These are phyloP conservation scores for Odontocolon sp. DNA, from an alignment of 2,888 invertebrate genomes.

Conservation along the genomic window DNA sequence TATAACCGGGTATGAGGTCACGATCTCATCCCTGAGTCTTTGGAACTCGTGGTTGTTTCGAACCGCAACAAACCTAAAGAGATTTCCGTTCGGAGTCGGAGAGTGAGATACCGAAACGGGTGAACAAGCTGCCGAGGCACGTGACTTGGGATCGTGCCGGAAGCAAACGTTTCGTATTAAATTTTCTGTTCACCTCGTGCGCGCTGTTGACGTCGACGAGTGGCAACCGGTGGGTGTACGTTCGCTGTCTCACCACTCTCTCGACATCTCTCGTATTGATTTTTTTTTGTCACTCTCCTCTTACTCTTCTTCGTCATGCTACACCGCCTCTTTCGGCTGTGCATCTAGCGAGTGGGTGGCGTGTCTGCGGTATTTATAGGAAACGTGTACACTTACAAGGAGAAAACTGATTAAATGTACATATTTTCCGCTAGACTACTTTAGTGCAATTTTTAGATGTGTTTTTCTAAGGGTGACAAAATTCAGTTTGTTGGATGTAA, in stretches of 20 bases:
- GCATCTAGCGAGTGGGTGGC: neutral
- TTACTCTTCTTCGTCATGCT: neutral
- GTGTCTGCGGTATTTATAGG: slow-evolving; percentile 7
- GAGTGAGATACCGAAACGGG: neutral
- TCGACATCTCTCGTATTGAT: slow-evolving; percentile 32
- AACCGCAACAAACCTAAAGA: neutral
- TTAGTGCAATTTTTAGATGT: no score
- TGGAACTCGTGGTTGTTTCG: slow-evolving; percentile 18
- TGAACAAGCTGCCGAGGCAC: neutral
- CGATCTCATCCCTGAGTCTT: neutral
- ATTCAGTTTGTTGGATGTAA: no score
- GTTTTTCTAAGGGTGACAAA: no score
- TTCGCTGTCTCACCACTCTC: neutral
- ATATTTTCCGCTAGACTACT: no score
- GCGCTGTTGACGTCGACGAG: neutral
- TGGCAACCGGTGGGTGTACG: slow-evolving; percentile 33
- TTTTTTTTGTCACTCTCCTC: neutral
- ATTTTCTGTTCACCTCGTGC: slow-evolving; percentile 24
- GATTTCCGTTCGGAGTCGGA: slow-evolving; percentile 10
- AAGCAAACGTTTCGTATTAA: slow-evolving; percentile 42
- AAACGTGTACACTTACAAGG: neutral
- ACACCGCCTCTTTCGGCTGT: neutral
- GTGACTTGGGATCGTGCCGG: slow-evolving; percentile 17
- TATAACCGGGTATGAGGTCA: slow-evolving; percentile 5
- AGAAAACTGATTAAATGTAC: no score